Evolutionary conservation across 2,797 vertebrate species (phyloP), one percentile per base, ranked within the genome.

Genomic region (Moxostoma hubbsi): DNA sequence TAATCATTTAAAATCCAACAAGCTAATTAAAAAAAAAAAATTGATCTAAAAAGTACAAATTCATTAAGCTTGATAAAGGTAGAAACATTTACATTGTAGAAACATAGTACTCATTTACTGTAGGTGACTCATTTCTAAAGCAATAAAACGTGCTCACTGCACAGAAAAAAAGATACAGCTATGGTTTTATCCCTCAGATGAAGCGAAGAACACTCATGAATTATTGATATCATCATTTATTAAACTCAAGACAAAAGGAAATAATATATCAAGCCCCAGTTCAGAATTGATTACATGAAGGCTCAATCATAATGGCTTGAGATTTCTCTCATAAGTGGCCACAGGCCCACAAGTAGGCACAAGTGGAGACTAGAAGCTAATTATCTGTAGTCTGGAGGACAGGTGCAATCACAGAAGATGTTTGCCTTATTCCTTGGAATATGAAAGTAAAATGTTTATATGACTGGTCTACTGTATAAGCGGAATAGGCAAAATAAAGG

Each of bases 141-240:
- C 59, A 58, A 45, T 75, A 82, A 82, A 63, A 16, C 43, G 9
- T 15, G 1, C 50, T 9, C 9, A 15, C 9, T 65, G 69, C 47
- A 58, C 12, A 53, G 24, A n/a, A 73, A 73, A 73, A 65, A 53
- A 54, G 68, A 58, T 49, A 18, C 9, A 5, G 50, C 12, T 45
- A 57, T 7, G 36, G 51, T 65, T 61, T 47, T 67, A 80, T 80
- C 55, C 61, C 11, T 58, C 15, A 24, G n/a, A 70, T 53, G 53
- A 78, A 78, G 66, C 68, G 36, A 84, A 71, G 57, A 61, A 53
- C n/a, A 15, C 65, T 75, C 61, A 83, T 75, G 66, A 79, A 80
- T 76, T 71, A 83, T 77, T 80, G 24, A 68, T 68, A 46, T 47
- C 7, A 46, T 24, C 9, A 68, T 80, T 58, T 73, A 73, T 77